A percentile compares a stretch with the other conserved stretches of the same genome.
phyloP scores from a whole-genome alignment of 2,113 vertebrate genomes.

The Aspidoscelis tigris region DNA sequence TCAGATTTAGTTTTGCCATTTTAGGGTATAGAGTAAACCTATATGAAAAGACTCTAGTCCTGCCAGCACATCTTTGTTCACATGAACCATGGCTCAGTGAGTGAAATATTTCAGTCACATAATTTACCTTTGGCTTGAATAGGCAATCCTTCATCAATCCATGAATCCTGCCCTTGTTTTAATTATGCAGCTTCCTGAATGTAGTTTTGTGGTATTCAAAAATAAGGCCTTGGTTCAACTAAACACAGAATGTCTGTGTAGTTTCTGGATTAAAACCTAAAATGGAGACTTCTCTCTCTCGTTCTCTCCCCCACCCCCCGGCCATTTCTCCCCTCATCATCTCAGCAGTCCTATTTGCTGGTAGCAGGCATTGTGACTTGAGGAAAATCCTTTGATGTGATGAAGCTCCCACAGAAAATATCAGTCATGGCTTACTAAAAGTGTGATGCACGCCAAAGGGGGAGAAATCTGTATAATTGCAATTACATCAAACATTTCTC shows the following conservation, averaged over 20 bases:
- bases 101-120: slow-evolving; percentile 77
- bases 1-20: slow-evolving; percentile 58
- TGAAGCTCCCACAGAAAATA: slow-evolving; percentile 53
- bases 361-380: slow-evolving; percentile 63
- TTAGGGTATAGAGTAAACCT: not conserved
- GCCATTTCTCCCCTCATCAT: slow-evolving; percentile 55
- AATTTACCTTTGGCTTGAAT: slow-evolving; percentile 79
- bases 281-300: slow-evolving; percentile 63
- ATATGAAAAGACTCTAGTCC: slow-evolving; percentile 54
- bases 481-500: slow-evolving; percentile 23
- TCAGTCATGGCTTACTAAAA: slow-evolving; percentile 48
- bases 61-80: slow-evolving; percentile 72
- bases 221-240: slow-evolving; percentile 77
- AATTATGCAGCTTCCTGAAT: slow-evolving; percentile 81
- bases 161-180: slow-evolving; percentile 84
- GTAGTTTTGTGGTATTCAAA: slow-evolving; percentile 80
- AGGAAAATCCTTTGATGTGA: slow-evolving; percentile 54
- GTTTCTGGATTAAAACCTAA: slow-evolving; percentile 62
- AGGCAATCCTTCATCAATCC: slow-evolving; percentile 78
- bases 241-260: slow-evolving; percentile 82
- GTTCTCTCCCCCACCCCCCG: slow-evolving; percentile 61
- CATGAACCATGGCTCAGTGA: slow-evolving; percentile 76
- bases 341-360: slow-evolving; percentile 66
- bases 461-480: slow-evolving; percentile 43
- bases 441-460: slow-evolving; percentile 28